Evolutionary conservation across 2,888 invertebrate species (phyloP).

Genomic region (Drosophila heteroneura): DNA sequence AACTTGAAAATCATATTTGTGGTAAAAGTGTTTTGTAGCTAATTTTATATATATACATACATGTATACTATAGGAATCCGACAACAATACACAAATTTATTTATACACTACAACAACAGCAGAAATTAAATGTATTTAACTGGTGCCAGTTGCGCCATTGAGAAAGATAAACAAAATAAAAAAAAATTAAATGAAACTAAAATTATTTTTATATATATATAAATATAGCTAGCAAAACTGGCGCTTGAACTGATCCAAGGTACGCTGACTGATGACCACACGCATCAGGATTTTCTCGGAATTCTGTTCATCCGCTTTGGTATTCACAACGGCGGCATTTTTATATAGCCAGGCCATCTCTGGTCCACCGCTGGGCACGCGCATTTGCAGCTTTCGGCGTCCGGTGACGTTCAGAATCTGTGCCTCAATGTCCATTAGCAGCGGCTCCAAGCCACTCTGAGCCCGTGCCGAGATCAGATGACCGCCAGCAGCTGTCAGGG

Average conservation of each 20-base stretch:
- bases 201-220: not conserved
- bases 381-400: slow-evolving; percentile 86
- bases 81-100: slow-evolving; percentile 54
- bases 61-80: slow-evolving; percentile 29
- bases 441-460: slow-evolving; percentile 82
- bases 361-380: slow-evolving; percentile 87
- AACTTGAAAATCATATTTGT: slow-evolving; percentile 34
- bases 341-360: slow-evolving; percentile 89
- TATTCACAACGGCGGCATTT: slow-evolving; percentile 87
- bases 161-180: slow-evolving; percentile 14
- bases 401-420: slow-evolving; percentile 86
- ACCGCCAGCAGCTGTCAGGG: not conserved
- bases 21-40: slow-evolving; percentile 50
- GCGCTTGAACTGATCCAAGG: slow-evolving; percentile 87
- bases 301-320: slow-evolving; percentile 86
- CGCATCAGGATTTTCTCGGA: slow-evolving; percentile 87
- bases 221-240: slow-evolving; percentile 68
- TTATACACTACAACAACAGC: slow-evolving; percentile 41
- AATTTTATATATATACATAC: slow-evolving; percentile 41
- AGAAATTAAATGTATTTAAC: slow-evolving; percentile 49
- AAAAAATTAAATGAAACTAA: not conserved
- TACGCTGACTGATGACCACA: slow-evolving; percentile 87
- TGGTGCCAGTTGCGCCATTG: slow-evolving; percentile 61
- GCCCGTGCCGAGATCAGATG: slow-evolving; percentile 86
- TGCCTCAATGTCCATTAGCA: slow-evolving; percentile 81